Evolutionary conservation across 2,113 vertebrate species (phyloP), one percentile per base, ranked within the genome.

Genomic region (Paracanthobrama guichenoti): DNA sequence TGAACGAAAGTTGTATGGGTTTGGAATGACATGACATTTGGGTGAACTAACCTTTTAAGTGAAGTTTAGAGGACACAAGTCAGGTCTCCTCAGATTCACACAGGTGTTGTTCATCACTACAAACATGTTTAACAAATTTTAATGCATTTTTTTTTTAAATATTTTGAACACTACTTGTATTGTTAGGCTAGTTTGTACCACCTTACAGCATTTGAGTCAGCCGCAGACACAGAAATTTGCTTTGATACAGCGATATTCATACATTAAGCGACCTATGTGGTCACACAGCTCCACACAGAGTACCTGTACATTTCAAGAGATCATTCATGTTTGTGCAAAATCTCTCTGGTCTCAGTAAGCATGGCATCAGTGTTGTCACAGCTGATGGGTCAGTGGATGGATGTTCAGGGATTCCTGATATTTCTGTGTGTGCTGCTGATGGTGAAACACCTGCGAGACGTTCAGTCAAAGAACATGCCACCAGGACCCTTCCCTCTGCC

Each of bases 361-460:
- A 73, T 73, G 71, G 22, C n/a, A 6, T 48, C 71, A 26, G 71
- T 73, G 28, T 26, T 78, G 20, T 64, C 57, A 50, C 57, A 84
- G 6, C 46, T 83, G 57, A 35, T 75, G 57, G 81, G 28, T 18
- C 50, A 59, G 71, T 88, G 82, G 87, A 28, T 59, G 39, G 86
- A 92, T 79, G 20, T 87, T 2, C 90, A 93, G 93, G 90, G 91
- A 1, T 87, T 94, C 57, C 66, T 93, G 55, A n/a, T 96, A 81
- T 79, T 95, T 64, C 90, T 60, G 92, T 89, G 24, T 59, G 83
- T 95, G 86, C 93, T 91, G 12, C 93, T 93, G 0, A 81, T 96
- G 35, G 20, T 84, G 35, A 84, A 84, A 66, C 31, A 84, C 82
- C 3, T 76, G 20, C 31, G 8, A 18, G 59, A 62, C 39, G 6